Percentiles rank a stretch among this genome's conserved stretches.
Evolutionary conservation across 1,140 invertebrate species (phyloP).

Genomic region (Drosophila bocki): DNA sequence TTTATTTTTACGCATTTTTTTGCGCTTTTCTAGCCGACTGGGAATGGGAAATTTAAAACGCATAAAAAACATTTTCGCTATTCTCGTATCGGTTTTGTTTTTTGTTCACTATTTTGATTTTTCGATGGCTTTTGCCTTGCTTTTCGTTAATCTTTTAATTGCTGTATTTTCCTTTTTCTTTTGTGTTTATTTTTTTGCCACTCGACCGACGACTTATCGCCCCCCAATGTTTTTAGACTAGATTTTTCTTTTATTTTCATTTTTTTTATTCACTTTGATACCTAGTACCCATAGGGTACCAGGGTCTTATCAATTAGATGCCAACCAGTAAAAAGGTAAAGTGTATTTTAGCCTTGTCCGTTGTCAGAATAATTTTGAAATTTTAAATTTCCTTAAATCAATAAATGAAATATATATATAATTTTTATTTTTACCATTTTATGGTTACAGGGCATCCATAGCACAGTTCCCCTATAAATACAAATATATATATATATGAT

Average conservation of each 20-base stretch:
- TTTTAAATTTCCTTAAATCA: too few species aligned
- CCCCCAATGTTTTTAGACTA: constrained; percentile 65
- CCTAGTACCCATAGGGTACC: background rate
- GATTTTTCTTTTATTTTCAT: constrained; percentile 36
- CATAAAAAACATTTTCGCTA: constrained; percentile 65
- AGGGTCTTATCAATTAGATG: background rate
- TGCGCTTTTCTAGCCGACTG: constrained; percentile 42
- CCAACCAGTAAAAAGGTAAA: background rate
- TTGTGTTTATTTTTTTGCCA: constrained; percentile 70
- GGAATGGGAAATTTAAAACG: constrained; percentile 75
- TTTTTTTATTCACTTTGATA: constrained; percentile 9
- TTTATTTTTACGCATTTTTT: constrained; percentile 77
- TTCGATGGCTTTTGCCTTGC: constrained; percentile 23
- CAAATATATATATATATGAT: too few species aligned
- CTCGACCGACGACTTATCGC: constrained; percentile 71
- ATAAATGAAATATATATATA: background rate
- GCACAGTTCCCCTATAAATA: too few species aligned
- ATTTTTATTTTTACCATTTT: background rate
- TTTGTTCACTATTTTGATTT: constrained; percentile 15
- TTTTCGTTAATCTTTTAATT: constrained; percentile 79
- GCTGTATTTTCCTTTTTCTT: constrained; percentile 68
- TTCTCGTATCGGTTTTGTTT: background rate
- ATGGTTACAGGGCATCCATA: background rate
- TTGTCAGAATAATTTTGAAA: too few species aligned
- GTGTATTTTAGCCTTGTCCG: background rate